Evolutionary conservation across 2,888 invertebrate genomes (phyloP), one percentile per base, ranked within the genome.

Genomic region (Cabera pusaria): DNA sequence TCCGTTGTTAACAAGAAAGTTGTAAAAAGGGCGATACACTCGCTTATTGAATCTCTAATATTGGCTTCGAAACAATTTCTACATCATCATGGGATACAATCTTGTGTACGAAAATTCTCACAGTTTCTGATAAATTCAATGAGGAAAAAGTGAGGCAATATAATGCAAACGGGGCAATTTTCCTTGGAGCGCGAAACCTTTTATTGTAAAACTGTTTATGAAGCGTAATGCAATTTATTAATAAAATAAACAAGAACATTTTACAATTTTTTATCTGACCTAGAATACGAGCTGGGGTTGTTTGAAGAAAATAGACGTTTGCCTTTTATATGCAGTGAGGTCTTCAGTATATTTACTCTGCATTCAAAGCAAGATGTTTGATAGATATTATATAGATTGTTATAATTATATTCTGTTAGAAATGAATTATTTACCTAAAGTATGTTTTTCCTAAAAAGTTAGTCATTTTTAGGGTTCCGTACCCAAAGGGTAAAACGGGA

Each of bases 121-220:
- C 38, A 22, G 23, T 42, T 42, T 29, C 38, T 32, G 28, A 27
- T 27, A 28, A 44, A 28, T 44, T 28, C 32, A 34, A 39, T 29
- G 28, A 44, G 44, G 41, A 44, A 44, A 44, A 44, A 34, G 19
- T 33, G 25, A 33, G 28, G 20, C 12, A 31, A 33, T 36, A 25
- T 44, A 22, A 38, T 22, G 37, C 36, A 44, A 47, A 38, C 38
- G 26, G 12, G 8, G 34, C 39, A 34, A 39, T 37, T 32, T 41
- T 36, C 25, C 19, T 19, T 25, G 10, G 11, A 20, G 17, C 20
- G 18, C 27, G 10, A 44, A 32, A 38, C 22, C 26, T 39, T 39
- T 49, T 36, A 28, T 29, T 38, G 16, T 37, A 18, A 22, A 41
- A 24, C 22, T 11, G 18, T 42, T 27, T 18, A 26, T 25, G 2